These are phyloP conservation scores for Dipodomys spectabilis DNA, from an alignment of 2,113 vertebrate species.

Conservation along the genomic window DNA sequence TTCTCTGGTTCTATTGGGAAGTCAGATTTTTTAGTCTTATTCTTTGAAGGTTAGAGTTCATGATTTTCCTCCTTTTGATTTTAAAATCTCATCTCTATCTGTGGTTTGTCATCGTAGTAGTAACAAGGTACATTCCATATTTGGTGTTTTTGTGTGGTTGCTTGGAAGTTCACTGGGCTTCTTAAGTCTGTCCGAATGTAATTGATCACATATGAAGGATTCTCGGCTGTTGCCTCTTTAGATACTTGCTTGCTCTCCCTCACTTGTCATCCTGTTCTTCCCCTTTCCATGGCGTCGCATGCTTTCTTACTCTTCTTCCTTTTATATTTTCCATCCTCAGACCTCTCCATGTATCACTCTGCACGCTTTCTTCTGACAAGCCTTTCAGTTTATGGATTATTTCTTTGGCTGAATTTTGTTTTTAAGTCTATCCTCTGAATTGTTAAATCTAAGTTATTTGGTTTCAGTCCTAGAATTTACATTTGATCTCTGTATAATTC, in stretches of 20 bases:
- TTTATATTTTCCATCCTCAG: accelerated
- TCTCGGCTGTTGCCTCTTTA: background rate
- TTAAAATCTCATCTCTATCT: background rate
- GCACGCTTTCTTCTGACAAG: background rate
- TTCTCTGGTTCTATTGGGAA: background rate
- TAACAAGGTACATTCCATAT: background rate
- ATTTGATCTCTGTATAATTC: background rate
- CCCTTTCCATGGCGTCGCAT: background rate
- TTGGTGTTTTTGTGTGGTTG: background rate
- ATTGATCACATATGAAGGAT: background rate
- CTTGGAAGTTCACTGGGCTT: background rate
- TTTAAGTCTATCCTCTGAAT: background rate
- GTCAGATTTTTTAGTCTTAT: background rate
- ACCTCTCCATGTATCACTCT: background rate
- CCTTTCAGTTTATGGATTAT: background rate
- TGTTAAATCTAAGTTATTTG: background rate
- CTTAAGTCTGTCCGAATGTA: background rate
- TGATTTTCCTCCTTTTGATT: background rate
- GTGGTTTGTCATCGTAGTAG: too few relatives aligned
- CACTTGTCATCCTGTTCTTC: background rate
- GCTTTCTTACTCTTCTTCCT: background rate
- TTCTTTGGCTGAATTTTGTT: background rate
- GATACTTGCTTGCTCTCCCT: background rate
- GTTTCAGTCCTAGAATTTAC: background rate
- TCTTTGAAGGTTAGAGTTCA: background rate